Evolutionary conservation across 2,113 vertebrate genomes (phyloP), one percentile per base, ranked within the genome.

Genomic region (Coryphaenoides rupestris): DNA sequence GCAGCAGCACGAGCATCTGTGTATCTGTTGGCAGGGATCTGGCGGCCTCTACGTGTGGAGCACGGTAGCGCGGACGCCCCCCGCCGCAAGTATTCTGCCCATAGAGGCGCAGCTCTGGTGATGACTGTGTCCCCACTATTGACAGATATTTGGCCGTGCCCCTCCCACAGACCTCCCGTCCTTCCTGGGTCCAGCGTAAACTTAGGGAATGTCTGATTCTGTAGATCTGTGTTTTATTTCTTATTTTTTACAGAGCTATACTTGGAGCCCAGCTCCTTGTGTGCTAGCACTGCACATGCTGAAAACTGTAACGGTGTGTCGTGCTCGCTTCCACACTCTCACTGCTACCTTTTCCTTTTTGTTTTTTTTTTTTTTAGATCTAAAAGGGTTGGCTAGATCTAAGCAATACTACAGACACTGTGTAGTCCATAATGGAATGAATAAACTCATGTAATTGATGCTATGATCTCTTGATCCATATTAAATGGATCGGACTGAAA

Each of bases 321-420:
- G 70, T 65, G 76, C 75, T 73, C 74, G 63, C 14, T 80, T 73
- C 81, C 66, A 55, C 68, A 66, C 47, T 70, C 72, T 66, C 33
- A 74, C 79, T 62, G 74, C 75, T 72, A 69, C 73, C 76, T 62
- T 66, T 60, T 72, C 68, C 16, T 40, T n/a, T 72, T 73, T 47
- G 22, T 74, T 55, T 55, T 28, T n/a, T 58, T 23, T 17, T 66
- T 71, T 72, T 55, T 46, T 74, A 65, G 60, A 66, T 71, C 62
- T 71, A 60, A 68, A 75, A 74, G 60, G 58, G 63, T 65, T 40
- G 68, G 75, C 21, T 81, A 72, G 69, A 78, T 72, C 78, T 45
- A 80, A 88, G 86, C 86, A 88, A 88, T 88, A 86, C 76, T 69
- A 55, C 68, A 63, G 64, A 73, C 63, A 53, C 61, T 63, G 21